Percentiles rank a stretch among this genome's conserved stretches.
These are phyloP conservation scores for Scaptomyza caliginosa DNA, from an alignment of 2,888 invertebrate genomes.

Conservation along the genomic window DNA sequence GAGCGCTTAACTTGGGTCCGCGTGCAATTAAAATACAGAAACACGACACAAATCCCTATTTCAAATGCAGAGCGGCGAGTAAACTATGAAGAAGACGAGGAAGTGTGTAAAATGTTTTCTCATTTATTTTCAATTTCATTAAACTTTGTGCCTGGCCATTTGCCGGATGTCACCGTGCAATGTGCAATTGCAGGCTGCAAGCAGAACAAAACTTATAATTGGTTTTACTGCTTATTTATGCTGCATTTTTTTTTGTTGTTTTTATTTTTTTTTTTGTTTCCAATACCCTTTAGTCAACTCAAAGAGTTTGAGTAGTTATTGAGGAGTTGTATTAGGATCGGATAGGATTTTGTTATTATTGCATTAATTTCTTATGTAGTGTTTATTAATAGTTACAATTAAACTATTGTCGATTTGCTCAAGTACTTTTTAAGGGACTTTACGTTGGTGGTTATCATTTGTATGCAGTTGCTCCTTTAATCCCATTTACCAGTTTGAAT, in stretches of 20 bases:
- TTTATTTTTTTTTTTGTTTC: neutral
- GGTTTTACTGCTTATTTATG: constrained; percentile 78
- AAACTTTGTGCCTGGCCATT: constrained; percentile 68
- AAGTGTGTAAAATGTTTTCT: constrained; percentile 72
- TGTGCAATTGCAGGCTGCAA: constrained; percentile 62
- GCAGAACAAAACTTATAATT: constrained; percentile 77
- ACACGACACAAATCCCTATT: constrained; percentile 32
- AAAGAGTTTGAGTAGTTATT: neutral
- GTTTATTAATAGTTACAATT: no score
- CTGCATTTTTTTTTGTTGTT: constrained; percentile 64
- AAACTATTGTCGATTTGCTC: no score
- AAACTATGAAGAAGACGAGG: neutral
- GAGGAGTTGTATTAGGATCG: neutral
- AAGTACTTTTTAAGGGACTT: no score
- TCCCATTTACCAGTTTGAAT: neutral
- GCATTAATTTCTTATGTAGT: no score
- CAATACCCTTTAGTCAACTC: constrained; percentile 54
- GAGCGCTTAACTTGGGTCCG: constrained; percentile 34
- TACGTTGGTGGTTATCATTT: neutral
- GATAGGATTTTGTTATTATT: no score
- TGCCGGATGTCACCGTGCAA: constrained; percentile 69
- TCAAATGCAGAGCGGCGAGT: neutral
- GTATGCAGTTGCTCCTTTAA: neutral
- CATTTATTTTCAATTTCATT: constrained; percentile 79
- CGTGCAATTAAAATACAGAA: constrained; percentile 54